Percentiles rank a stretch among this genome's conserved stretches.
phyloP scores from a whole-genome alignment of 1,140 invertebrate species.

The Zophobas atratus region DNA sequence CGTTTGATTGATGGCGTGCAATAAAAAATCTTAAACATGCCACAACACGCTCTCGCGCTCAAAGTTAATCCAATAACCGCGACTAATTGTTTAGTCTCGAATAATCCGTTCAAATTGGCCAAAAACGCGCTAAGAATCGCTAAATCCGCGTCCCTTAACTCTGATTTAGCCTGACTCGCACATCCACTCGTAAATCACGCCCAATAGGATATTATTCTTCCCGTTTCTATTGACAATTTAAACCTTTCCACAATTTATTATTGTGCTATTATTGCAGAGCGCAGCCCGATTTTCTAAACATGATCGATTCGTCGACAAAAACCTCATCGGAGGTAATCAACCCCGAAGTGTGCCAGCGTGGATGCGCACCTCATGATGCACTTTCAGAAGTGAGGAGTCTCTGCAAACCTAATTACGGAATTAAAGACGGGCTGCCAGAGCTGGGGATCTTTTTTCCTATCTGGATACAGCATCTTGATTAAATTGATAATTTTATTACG shows the following conservation, averaged over 20 bases:
- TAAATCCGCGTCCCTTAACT: slow-evolving; percentile 9
- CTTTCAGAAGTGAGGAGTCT: not conserved
- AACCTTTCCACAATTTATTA: slow-evolving; percentile 8
- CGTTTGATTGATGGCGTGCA: no score
- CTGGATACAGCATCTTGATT: no score
- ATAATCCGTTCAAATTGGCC: not conserved
- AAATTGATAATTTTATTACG: no score
- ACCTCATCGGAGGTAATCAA: slow-evolving; percentile 23
- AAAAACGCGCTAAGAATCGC: slow-evolving; percentile 6
- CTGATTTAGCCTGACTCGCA: slow-evolving; percentile 25
- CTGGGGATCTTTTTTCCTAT: no score
- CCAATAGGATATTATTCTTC: slow-evolving; percentile 30
- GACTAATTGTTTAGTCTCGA: not conserved
- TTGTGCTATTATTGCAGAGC: slow-evolving; percentile 1
- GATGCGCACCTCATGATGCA: slow-evolving; percentile 16
- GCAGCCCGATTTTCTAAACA: slow-evolving; percentile 7
- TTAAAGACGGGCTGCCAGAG: no score
- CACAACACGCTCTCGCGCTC: no score
- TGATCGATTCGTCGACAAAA: slow-evolving; percentile 27
- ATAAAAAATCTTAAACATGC: no score
- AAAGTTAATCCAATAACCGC: not conserved
- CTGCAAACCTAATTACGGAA: no score
- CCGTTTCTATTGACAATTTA: slow-evolving; percentile 27
- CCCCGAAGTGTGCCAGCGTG: slow-evolving; percentile 11
- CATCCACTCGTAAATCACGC: slow-evolving; percentile 25